Base-by-base conservation (phyloP, 92 coral and sea anemone species). In the Scolanthus callimorphus region DNA sequence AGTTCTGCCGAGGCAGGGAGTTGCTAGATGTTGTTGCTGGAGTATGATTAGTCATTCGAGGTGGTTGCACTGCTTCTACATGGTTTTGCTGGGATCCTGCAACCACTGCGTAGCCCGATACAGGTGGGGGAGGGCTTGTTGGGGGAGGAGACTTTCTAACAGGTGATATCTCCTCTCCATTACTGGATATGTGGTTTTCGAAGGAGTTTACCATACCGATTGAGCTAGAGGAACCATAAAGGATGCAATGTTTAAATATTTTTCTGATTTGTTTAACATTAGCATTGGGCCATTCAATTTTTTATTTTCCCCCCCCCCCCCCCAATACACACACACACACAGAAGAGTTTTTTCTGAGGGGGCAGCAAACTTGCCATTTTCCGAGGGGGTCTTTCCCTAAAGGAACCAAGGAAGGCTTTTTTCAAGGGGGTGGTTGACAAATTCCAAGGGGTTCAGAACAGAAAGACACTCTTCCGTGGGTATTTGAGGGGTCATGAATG, bases 41-140 rank as follows among this genome's bases (percentile, higher is more conserved):
- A 0, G 78, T 74, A 3, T 75, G 60, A 73, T 91, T 90, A 56
- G 87, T 91, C 21, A 83, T 75, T 70, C 78, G 59, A 49, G 86
- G 67, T 25, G 85, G 73, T 0, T 79, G 89, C 48, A 70, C 78
- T 17, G 58, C 62, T 21, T 88, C 96, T 2, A 88, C 81, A 69
- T 88, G 96, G 74, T 88, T 88, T 26, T 88, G 96, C 43, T 82
- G 96, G 20, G 83, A 82, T 29, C 92, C 96, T 17, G 83, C 97
- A 17, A 79, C 97, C 25, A 85, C 97, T 3, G 97, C 97, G 58
- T 91, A 91, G 17, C 97, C 97, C 4, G 96, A 91, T 31, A 91
- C 88, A 11, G 97, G 96, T 0, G 97, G 97, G 20, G 97, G 97
- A 1, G 97, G 90, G 6, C 90, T 57, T 10, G 74, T 62, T 2